Evolutionary conservation across 2,797 vertebrate genomes (phyloP), one percentile per base, ranked within the genome.

Genomic region (Myotis planiceps): DNA sequence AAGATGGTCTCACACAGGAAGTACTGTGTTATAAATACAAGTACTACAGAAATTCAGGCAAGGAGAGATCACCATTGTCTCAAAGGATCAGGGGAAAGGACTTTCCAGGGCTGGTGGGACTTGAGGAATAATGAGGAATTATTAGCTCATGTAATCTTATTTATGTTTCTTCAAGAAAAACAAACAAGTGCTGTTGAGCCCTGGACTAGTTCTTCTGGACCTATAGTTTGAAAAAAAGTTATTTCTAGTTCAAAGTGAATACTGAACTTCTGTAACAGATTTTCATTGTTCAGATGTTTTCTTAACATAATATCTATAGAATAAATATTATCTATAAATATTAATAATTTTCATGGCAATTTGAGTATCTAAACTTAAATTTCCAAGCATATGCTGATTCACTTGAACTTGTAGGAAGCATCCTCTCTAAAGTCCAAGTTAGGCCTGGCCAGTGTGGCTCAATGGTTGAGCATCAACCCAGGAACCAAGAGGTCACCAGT

Each of bases 251-350:
- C 29, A 53, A 88, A 81, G 45, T 75, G 34, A 88, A 37, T 74
- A 71, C 5, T 34, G 27, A 16, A 16, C 71, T 29, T 80, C 37
- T 58, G 29, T 39, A 63, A 72, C 19, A 82, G 53, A 78, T 78
- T 94, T 86, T 88, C 25, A 58, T 49, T 83, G 65, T 88, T 80
- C 78, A 90, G 78, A 84, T 68, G n/a, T 88, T 96, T 94, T 27
- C 47, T 85, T 12, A 60, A 39, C 8, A 25, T 74, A 27, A 1
- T 45, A 32, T 68, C 27, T 68, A 19, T 15, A 42, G 37, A n/a
- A 49, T 37, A 47, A 53, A 37, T 81, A 68, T 68, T 82, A 66
- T 53, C 29, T 75, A 0, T 69, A 83, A 39, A 6, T 49, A 29
- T 84, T 66, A 42, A 34, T 71, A 49, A 65, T 84, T 91, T 76